Base-by-base conservation (phyloP, 2,888 invertebrate species). In the Troides helena region DNA sequence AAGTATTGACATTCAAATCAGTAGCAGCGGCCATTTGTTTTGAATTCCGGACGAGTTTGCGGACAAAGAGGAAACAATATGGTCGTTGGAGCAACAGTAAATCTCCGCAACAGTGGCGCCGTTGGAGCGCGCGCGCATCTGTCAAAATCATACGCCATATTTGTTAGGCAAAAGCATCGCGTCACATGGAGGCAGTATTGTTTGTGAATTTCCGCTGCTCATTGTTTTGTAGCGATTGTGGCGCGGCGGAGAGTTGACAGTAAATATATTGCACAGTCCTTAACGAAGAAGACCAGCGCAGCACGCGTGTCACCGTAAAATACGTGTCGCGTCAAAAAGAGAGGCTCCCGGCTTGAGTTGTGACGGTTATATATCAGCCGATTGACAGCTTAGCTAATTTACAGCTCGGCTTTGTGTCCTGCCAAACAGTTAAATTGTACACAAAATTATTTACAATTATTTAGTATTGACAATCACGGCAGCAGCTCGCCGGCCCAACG, bases 1-100 rank as follows among this genome's bases (percentile, higher is more conserved):
- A 85, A 82, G 83, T 82, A 89, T 92, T 90, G 86, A 90, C 86
- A 92, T 92, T 90, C 84, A 90, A 92, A 92, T 92, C 89, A 90
- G 91, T 89, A 91, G 91, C 90, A 74, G 82, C 77, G 82, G 83
- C 83, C 87, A 86, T 89, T 88, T 89, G 89, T 89, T 89, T 87
- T 84, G 88, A 87, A 89, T 89, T 89, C 85, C 81, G 77, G 82
- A 86, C 87, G 84, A 85, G 88, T 82, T 81, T 79, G 64, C 53
- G 76, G 73, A 91, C 89, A 90, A 90, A 84, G 77, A 84, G 73
- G 71, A 72, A 74, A 90, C 91, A 91, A 90, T 88, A 83, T 83
- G 80, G 78, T 78, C 83, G 90, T 91, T 90, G 91, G 89, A 90
- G 88, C 90, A 92, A 92, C 92, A 91, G 87, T 87, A 82, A 85